Percentiles rank a stretch among this genome's conserved stretches.
Evolutionary conservation across 92 coral and sea anemone species (phyloP).

Genomic region (Hydrozoanthus gracilis): DNA sequence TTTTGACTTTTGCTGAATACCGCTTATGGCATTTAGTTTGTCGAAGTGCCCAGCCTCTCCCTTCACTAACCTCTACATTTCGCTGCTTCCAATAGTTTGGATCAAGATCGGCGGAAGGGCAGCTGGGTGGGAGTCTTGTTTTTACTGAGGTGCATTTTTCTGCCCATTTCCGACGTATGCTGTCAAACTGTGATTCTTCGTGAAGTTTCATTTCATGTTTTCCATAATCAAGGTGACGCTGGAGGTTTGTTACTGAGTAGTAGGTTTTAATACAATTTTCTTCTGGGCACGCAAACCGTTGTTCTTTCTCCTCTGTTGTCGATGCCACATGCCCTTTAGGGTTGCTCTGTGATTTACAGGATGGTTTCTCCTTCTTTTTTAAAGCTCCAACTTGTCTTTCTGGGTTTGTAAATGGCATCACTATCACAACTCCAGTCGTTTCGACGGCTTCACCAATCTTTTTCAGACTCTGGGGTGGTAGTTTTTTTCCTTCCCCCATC

Average conservation of each 20-base stretch:
- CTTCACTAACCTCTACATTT: conserved; percentile 1
- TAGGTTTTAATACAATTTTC: conserved; percentile 55
- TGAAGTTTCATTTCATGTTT: conserved; percentile 29
- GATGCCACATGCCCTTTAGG: neutral
- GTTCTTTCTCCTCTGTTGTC: neutral
- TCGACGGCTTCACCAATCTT: neutral
- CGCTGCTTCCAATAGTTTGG: neutral
- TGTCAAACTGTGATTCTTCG: conserved; percentile 59
- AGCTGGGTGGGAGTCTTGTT: conserved; percentile 10
- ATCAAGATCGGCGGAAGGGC: neutral
- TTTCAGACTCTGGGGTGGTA: neutral
- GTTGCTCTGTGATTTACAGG: neutral
- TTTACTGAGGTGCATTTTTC: conserved; percentile 52
- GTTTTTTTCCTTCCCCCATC: neutral
- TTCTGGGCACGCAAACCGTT: conserved; percentile 51
- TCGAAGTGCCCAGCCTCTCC: conserved; percentile 29
- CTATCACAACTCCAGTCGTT: neutral
- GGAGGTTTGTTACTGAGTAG: conserved; percentile 17
- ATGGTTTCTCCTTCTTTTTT: neutral
- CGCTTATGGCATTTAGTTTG: conserved; percentile 32
- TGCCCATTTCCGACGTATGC: conserved; percentile 59
- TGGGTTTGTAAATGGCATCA: neutral
- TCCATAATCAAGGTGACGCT: conserved; percentile 57
- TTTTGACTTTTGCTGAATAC: conserved; percentile 47
- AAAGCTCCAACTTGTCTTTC: neutral